Evolutionary conservation across 2,113 vertebrate species (phyloP), one percentile per base, ranked within the genome.

Genomic region (Anoplopoma fimbria): DNA sequence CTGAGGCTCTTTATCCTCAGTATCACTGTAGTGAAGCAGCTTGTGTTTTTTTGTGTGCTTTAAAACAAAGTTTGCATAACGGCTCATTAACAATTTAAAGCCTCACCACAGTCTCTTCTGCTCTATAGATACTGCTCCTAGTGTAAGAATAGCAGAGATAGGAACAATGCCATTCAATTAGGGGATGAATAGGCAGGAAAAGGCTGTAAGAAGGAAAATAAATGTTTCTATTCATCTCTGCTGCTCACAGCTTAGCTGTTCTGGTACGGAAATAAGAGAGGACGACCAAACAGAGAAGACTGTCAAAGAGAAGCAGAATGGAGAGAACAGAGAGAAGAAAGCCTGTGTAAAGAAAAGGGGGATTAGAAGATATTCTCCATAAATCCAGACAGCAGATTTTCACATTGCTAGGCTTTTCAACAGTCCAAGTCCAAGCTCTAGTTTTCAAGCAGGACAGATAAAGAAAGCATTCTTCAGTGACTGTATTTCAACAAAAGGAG

Each of bases 361-460:
- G 88, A 89, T 77, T 91, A 90, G 77, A 84, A 78, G 77, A 84
- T 85, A 77, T 47, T 76, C 83, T 87, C 84, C 72, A 79, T 74
- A 85, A 76, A 73, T 87, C 81, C 75, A 89, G 89, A 91, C 78
- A 40, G 86, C 83, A 89, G 61, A 86, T 82, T 86, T 87, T 77
- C 72, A 71, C 71, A 81, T 70, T 57, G 71, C 67, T 67, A 55
- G 47, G 53, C 53, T 47, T 83, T 78, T 85, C 58, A 77, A 23
- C 62, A 77, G 67, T 42, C 51, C 34, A 21, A 36, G 19, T 61
- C 51, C 34, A 53, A 76, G 57, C 29, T 33, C 45, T 36, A 27
- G 76, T 53, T 81, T 69, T 57, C 49, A 70, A 55, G 14, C 65
- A 25, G 13, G 71, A 36, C 14, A 29, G 40, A 83, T 76, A 49